These are phyloP conservation scores for Eunapius fragilis DNA, from an alignment of 37 sponge, comb jelly and placozoan genomes.

Conservation along the genomic window DNA sequence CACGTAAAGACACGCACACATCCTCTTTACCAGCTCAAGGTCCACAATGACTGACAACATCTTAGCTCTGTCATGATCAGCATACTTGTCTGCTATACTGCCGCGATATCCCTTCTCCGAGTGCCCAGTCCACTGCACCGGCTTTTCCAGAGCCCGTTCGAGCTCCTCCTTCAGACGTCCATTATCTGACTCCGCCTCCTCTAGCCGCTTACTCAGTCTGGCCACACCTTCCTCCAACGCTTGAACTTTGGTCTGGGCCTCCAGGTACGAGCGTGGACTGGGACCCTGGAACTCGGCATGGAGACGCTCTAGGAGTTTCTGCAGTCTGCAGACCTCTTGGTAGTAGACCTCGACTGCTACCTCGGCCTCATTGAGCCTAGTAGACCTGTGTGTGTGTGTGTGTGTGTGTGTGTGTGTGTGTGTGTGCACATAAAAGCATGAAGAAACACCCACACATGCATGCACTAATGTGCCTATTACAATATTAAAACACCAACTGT, in stretches of 20 bases:
- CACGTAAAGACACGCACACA: too few relatives aligned
- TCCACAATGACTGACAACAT: slow-evolving; percentile 58
- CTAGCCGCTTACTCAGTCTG: slow-evolving; percentile 38
- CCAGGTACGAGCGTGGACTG: slow-evolving; percentile 18
- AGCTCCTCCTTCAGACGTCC: slow-evolving; percentile 10
- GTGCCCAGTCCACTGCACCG: not conserved
- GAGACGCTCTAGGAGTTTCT: not conserved
- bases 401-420: not conserved
- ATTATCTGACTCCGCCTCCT: slow-evolving; percentile 24
- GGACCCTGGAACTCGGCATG: not conserved
- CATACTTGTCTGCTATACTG: slow-evolving; percentile 54
- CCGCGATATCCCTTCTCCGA: slow-evolving; percentile 41
- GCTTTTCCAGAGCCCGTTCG: not conserved
- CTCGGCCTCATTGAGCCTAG: slow-evolving; percentile 44
- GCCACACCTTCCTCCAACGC: slow-evolving; percentile 50
- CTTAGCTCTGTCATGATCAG: slow-evolving; percentile 38
- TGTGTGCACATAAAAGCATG: not conserved
- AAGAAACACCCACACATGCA: not conserved
- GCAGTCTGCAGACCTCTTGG: slow-evolving; percentile 38
- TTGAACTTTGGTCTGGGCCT: slow-evolving; percentile 26
- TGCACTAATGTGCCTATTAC: too few relatives aligned
- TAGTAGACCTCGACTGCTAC: slow-evolving; percentile 35
- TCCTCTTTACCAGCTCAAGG: slow-evolving; percentile 65
- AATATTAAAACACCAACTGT: too few relatives aligned
- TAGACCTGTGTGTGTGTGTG: not conserved